phyloP scores from a whole-genome alignment of 2,113 vertebrate species.

The Lycaon pictus region DNA sequence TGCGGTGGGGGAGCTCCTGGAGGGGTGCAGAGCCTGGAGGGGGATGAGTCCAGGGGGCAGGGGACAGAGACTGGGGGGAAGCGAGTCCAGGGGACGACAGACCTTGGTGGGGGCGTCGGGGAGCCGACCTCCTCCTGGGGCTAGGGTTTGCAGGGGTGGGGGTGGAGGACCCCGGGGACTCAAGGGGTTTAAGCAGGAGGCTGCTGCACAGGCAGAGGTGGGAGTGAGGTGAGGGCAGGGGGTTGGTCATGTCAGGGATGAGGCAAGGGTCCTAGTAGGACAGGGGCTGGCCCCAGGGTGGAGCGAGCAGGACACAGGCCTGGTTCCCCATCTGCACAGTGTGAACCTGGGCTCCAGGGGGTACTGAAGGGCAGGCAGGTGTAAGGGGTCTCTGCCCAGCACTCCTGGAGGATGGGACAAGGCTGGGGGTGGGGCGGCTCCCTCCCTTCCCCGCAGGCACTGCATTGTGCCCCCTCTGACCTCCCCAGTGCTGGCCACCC shows the following conservation, averaged over 20 bases:
- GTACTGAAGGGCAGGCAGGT: neutral
- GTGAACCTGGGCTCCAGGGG: neutral
- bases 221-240: neutral
- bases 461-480: neutral
- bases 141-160: neutral
- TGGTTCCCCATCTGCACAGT: neutral
- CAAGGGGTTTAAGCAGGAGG: neutral
- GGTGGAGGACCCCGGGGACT: neutral
- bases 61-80: too few relatives aligned
- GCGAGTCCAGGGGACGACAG: too few relatives aligned
- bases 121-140: neutral
- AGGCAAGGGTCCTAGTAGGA: neutral
- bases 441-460: neutral
- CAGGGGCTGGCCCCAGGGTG: neutral
- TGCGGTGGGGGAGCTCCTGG: fast-evolving
- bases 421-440: neutral
- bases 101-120: neutral
- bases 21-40: fast-evolving
- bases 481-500: neutral
- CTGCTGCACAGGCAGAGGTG: fast-evolving
- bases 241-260: too few relatives aligned
- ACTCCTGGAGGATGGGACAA: neutral
- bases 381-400: neutral
- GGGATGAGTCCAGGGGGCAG: too few relatives aligned
- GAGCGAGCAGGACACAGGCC: neutral